Conservation (phyloP, 2,113 vertebrate species). For the Pelmatolapia mariae region DNA sequence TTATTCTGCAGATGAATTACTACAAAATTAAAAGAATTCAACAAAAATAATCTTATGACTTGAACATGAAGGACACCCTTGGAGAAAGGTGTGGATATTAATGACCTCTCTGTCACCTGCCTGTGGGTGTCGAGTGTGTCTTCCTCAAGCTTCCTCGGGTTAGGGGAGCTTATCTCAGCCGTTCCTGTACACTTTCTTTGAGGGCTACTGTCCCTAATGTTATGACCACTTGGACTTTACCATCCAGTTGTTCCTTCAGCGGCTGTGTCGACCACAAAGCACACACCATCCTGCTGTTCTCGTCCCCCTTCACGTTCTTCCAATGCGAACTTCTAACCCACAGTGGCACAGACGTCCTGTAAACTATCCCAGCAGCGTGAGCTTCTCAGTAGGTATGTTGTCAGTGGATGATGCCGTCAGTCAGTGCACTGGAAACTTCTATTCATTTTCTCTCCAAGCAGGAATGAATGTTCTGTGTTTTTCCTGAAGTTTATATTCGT, state of each 20-base stretch:
- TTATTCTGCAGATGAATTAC: neutral
- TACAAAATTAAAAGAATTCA: neutral
- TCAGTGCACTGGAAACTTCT: neutral
- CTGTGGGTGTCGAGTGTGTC: too few species aligned
- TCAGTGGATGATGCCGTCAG: neutral
- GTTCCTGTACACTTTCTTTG: neutral
- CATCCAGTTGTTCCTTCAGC: neutral
- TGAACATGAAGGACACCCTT: neutral
- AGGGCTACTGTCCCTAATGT: neutral
- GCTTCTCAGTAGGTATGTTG: neutral
- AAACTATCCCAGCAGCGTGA: neutral
- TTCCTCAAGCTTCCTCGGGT: neutral
- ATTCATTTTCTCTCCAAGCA: neutral
- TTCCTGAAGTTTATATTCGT: neutral
- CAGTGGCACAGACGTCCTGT: neutral
- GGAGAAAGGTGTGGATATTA: neutral
- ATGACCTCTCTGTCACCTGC: neutral
- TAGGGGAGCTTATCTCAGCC: neutral
- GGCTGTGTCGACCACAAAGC: neutral
- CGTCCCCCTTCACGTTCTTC: neutral
- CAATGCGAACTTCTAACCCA: neutral
- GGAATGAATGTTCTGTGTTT: neutral
- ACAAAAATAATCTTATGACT: neutral
- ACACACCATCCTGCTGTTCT: neutral
- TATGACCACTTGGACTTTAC: neutral